These are phyloP conservation scores for Rhincodon typus DNA, from an alignment of 2,797 vertebrate species.

Conservation along the genomic window DNA sequence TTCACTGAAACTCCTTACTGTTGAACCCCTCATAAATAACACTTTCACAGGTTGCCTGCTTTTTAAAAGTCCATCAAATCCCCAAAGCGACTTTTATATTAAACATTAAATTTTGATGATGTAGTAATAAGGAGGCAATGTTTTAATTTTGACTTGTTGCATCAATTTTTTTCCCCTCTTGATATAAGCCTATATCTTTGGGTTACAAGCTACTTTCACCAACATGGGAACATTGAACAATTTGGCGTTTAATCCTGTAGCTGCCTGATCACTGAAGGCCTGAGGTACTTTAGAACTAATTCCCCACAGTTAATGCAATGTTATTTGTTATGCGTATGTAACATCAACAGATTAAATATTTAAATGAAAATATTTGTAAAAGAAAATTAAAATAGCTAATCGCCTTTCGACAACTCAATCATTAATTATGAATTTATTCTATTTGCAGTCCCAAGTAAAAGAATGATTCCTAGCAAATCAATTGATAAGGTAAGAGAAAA, in stretches of 20 bases:
- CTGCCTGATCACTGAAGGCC: conserved; percentile 62
- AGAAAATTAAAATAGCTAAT: not conserved
- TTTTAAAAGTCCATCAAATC: conserved; percentile 7
- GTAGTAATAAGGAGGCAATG: not conserved
- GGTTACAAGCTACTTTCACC: conserved; percentile 64
- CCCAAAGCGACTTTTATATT: conserved; percentile 24
- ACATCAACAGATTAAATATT: conserved; percentile 20
- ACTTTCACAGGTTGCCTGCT: not conserved
- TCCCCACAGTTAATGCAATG: not conserved
- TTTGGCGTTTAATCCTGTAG: conserved; percentile 74
- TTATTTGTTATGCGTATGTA: not conserved
- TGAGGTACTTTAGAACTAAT: conserved; percentile 55
- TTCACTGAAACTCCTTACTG: not conserved
- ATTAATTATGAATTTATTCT: not conserved
- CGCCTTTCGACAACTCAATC: not conserved
- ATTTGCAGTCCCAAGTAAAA: not conserved
- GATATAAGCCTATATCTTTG: conserved; percentile 53
- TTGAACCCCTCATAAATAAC: not conserved
- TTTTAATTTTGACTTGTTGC: conserved; percentile 33
- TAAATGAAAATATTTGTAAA: not conserved
- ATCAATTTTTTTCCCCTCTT: not conserved
- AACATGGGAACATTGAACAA: conserved; percentile 62
- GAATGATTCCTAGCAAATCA: not conserved
- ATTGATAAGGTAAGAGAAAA: not conserved
- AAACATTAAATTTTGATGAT: conserved; percentile 30